These are phyloP conservation scores for Caerostris darwini DNA, from an alignment of 1,140 invertebrate species.

Conservation along the genomic window DNA sequence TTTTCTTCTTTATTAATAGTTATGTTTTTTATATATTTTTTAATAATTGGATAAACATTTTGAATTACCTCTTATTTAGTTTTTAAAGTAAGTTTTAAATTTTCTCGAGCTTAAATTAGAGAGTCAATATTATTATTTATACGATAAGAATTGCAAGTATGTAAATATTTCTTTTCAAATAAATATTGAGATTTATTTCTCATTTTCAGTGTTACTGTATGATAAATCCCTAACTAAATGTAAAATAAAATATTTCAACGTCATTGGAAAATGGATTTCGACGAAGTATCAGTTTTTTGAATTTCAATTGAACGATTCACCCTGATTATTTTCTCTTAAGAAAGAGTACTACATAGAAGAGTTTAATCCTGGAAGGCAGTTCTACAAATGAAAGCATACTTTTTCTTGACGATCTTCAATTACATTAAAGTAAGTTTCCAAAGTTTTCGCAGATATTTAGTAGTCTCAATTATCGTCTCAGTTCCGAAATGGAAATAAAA, in stretches of 20 bases:
- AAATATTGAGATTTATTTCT: too few species aligned
- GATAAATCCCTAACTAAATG: neutral
- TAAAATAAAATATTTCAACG: neutral
- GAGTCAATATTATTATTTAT: too few species aligned
- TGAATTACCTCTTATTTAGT: too few species aligned
- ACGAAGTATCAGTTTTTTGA: neutral
- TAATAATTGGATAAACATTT: too few species aligned
- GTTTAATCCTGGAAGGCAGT: neutral
- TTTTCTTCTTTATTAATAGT: too few species aligned
- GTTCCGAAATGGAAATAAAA: conserved; percentile 21
- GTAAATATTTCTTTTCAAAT: too few species aligned
- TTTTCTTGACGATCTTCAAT: neutral
- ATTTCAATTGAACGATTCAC: neutral
- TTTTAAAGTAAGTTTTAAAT: too few species aligned
- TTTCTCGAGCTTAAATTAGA: too few species aligned
- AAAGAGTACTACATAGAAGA: neutral
- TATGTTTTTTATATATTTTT: too few species aligned
- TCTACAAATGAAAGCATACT: neutral
- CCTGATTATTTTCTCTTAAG: neutral
- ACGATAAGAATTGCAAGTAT: too few species aligned
- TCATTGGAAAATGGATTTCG: neutral
- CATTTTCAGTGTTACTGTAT: neutral
- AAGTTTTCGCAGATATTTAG: conserved; percentile 31
- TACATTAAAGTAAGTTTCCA: conserved; percentile 29
- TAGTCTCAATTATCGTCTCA: neutral